phyloP scores from a whole-genome alignment of 2,888 invertebrate genomes.

The Ectropis crepuscularia region DNA sequence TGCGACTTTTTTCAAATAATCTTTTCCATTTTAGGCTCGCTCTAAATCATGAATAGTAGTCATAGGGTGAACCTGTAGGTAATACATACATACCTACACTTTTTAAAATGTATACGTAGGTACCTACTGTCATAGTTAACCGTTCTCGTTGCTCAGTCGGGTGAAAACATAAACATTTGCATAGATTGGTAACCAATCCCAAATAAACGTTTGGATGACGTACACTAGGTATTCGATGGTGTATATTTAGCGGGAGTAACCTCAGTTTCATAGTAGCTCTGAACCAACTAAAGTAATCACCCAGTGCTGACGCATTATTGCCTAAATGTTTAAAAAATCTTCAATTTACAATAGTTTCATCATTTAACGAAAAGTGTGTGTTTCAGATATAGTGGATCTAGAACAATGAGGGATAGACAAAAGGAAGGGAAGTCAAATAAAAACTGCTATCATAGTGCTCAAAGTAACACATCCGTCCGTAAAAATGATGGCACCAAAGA shows the following conservation, averaged over 20 bases:
- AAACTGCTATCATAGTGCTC: constrained; percentile 57
- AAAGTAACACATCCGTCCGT: constrained; percentile 73
- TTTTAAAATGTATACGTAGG: too few species aligned
- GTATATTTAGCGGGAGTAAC: constrained; percentile 31
- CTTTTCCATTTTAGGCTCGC: too few species aligned
- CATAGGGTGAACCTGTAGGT: too few species aligned
- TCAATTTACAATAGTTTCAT: too few species aligned
- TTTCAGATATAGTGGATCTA: constrained; percentile 58
- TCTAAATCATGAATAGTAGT: too few species aligned
- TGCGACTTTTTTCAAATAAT: too few species aligned
- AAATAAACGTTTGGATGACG: constrained; percentile 66
- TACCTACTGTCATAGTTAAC: neutral
- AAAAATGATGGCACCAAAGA: constrained; percentile 66
- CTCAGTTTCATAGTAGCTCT: neutral
- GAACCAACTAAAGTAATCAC: neutral
- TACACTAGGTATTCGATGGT: constrained; percentile 42
- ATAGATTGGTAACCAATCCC: neutral
- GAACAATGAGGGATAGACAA: constrained; percentile 54
- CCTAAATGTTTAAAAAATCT: too few species aligned
- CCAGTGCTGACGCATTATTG: too few species aligned
- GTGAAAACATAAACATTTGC: constrained; percentile 41
- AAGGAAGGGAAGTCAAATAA: constrained; percentile 53
- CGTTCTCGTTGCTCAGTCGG: too few species aligned
- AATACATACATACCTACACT: too few species aligned
- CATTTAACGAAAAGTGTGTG: constrained; percentile 20